Evolutionary conservation across 2,797 vertebrate species (phyloP).

Genomic region (Cirrhinus mrigala): DNA sequence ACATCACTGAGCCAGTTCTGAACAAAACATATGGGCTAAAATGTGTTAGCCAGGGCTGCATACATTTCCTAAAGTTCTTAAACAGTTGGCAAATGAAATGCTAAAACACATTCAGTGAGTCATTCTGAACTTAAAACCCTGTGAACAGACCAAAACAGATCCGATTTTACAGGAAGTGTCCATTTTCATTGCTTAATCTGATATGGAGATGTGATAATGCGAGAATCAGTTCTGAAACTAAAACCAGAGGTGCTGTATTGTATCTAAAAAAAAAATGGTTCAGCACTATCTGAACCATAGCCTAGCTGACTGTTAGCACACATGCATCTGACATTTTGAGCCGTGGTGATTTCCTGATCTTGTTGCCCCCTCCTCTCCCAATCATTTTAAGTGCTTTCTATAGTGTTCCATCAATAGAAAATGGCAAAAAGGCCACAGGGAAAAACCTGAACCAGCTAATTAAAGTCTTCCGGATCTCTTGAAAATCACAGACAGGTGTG

Average conservation of each 20-base stretch:
- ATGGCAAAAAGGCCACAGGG: background rate
- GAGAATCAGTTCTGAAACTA: background rate
- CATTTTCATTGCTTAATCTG: conserved; percentile 9
- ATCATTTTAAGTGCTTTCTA: conserved; percentile 16
- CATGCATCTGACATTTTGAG: background rate
- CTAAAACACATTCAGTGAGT: conserved; percentile 12
- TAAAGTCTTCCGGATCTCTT: background rate
- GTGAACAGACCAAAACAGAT: background rate
- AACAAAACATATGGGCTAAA: conserved; percentile 5
- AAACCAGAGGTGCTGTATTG: background rate
- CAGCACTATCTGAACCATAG: background rate
- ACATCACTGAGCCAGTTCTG: background rate
- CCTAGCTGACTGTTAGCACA: background rate
- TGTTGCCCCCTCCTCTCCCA: background rate
- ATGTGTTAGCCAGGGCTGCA: background rate
- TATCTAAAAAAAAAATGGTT: background rate
- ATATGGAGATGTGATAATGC: background rate
- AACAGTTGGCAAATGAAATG: conserved; percentile 5
- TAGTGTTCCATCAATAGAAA: background rate
- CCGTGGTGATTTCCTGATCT: background rate
- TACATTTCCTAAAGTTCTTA: background rate
- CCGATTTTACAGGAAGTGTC: conserved; percentile 21
- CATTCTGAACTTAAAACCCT: background rate
- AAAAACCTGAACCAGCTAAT: conserved; percentile 9
- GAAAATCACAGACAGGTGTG: conserved; percentile 24